Conservation (phyloP, 2,113 vertebrate species). For the Proterorhinus semilunaris region DNA sequence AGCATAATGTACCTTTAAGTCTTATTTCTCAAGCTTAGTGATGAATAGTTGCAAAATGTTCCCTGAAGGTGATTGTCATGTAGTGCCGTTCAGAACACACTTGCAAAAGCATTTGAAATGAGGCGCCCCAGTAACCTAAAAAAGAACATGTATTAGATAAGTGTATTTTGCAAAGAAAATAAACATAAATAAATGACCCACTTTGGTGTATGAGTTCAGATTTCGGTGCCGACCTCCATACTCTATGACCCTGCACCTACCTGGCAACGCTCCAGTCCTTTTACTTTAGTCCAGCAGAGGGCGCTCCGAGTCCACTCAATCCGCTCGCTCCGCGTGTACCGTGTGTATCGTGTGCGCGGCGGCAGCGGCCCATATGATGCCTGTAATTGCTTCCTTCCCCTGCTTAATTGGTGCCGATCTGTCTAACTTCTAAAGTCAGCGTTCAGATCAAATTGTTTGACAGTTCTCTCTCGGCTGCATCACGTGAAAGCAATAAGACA, state of each 20-base stretch:
- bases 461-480: neutral
- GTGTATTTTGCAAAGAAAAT: neutral
- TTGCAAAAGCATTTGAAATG: constrained; percentile 3
- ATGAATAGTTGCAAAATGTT: too few relatives aligned
- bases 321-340: neutral
- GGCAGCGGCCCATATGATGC: constrained; percentile 29
- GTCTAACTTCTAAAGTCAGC: constrained; percentile 12
- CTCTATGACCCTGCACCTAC: constrained; percentile 32
- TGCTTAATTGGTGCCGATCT: constrained; percentile 54
- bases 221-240: neutral
- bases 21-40: too few relatives aligned
- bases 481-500: neutral
- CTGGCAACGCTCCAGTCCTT: neutral
- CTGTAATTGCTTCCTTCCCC: constrained; percentile 63
- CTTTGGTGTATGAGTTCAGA: neutral
- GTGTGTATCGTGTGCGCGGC: too few relatives aligned
- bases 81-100: neutral
- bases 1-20: too few relatives aligned
- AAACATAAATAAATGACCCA: neutral
- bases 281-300: constrained; percentile 41
- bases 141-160: neutral
- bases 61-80: neutral
- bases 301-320: constrained; percentile 42
- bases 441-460: neutral
- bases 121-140: constrained; percentile 42